Evolutionary conservation across 2,113 vertebrate genomes (phyloP), one percentile per base, ranked within the genome.

Genomic region (Caloenas nicobarica): DNA sequence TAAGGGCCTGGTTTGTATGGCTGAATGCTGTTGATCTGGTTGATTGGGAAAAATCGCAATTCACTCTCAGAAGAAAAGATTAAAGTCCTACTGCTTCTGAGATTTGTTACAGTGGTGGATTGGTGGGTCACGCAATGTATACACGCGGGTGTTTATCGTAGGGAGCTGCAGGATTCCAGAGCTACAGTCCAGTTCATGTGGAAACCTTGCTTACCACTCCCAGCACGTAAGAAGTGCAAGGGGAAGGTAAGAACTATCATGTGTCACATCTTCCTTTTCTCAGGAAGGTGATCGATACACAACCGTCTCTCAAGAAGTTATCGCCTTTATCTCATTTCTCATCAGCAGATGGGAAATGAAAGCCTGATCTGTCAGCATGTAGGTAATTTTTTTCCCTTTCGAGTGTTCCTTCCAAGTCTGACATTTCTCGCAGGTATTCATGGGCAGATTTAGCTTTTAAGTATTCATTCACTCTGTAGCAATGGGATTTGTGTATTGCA

Each of bases 311-410:
- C 81, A 93, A 82, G 70, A 17, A 88, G 34, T 57, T 89, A 85
- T 85, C 85, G 72, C 85, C 48, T 88, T 92, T 42, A 68, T 91
- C 86, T 93, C 38, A 33, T 74, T 91, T 94, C 86, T 92, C 65
- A 51, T 70, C 46, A 46, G 72, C 66, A 88, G 65, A 88, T 69
- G 50, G 76, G 60, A 90, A 92, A 90, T 51, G 46, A 93, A 93
- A 93, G 72, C 24, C 48, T 68, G 18, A 88, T 92, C 92, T 92
- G 51, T 95, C 94, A 95, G 40, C 69, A 68, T 5, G 26, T 19
- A 24, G 64, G 34, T 86, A 88, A 60, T 71, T 51, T 79, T 86
- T 94, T 91, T 13, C 66, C 51, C 44, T 86, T 81, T 74, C 53
- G 80, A 91, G 11, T 7, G 93, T 79, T 92, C 42, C 48, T 95